Percentiles rank a stretch among this genome's conserved stretches.
These are phyloP conservation scores for Melieria omissa DNA, from an alignment of 2,888 invertebrate genomes.

Conservation along the genomic window DNA sequence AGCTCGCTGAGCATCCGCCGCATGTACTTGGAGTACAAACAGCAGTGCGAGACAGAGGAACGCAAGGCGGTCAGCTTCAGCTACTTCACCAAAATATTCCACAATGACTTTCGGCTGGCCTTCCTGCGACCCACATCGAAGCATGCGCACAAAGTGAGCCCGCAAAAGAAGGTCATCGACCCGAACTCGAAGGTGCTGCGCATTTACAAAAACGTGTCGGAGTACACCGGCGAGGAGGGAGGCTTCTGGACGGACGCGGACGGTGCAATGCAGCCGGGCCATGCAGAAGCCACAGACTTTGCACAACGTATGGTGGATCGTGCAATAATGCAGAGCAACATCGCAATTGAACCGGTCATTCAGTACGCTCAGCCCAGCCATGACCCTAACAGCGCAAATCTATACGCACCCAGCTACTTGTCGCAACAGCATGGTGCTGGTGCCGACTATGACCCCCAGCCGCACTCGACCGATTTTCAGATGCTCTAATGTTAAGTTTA, in stretches of 20 bases:
- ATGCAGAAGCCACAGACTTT: not conserved
- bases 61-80: slow-evolving; percentile 34
- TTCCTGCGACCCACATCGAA: slow-evolving; percentile 41
- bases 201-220: slow-evolving; percentile 37
- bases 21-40: slow-evolving; percentile 45
- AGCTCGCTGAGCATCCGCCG: slow-evolving; percentile 44
- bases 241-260: slow-evolving; percentile 41
- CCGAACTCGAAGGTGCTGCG: not conserved
- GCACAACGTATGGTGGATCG: not conserved
- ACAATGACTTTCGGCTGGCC: slow-evolving; percentile 42
- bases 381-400: too few relatives aligned
- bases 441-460: too few relatives aligned
- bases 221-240: slow-evolving; percentile 46
- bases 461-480: too few relatives aligned
- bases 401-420: too few relatives aligned
- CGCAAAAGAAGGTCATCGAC: slow-evolving; percentile 24
- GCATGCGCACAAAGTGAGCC: slow-evolving; percentile 37
- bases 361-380: slow-evolving; percentile 18
- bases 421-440: too few relatives aligned
- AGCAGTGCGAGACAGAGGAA: slow-evolving; percentile 35
- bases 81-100: slow-evolving; percentile 44
- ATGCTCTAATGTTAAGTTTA: too few relatives aligned
- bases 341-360: slow-evolving; percentile 9
- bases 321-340: slow-evolving; percentile 20
- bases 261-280: not conserved